Percentiles rank a stretch among this genome's conserved stretches.
These are phyloP conservation scores for Tapera naevia DNA, from an alignment of 2,797 vertebrate species.

Conservation along the genomic window DNA sequence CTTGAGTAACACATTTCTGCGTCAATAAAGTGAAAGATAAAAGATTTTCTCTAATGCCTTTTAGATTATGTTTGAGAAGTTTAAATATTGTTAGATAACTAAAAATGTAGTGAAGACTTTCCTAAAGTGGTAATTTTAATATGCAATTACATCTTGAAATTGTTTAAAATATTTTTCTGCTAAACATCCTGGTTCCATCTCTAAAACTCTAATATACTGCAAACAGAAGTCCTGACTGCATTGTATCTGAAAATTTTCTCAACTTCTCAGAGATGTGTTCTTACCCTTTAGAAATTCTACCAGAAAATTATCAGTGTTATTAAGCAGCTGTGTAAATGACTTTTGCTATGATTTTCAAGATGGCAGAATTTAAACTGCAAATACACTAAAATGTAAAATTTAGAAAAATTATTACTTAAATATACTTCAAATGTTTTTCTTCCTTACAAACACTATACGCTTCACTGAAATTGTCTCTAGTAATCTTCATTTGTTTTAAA, in stretches of 20 bases:
- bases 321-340: not conserved
- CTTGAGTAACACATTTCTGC: not conserved
- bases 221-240: not conserved
- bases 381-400: not conserved
- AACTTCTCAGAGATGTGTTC: not conserved
- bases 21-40: not conserved
- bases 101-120: not conserved
- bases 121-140: not conserved
- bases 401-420: not conserved
- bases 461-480: not conserved
- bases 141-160: not conserved
- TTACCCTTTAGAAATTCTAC: not conserved
- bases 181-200: not conserved
- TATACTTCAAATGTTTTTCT: not conserved
- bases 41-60: not conserved
- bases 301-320: not conserved
- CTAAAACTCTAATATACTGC: not conserved
- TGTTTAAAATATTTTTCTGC: not conserved
- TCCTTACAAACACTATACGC: not conserved
- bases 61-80: conserved; percentile 4
- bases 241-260: not conserved
- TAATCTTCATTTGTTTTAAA: not conserved
- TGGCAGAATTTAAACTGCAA: not conserved
- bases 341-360: not conserved
- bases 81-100: not conserved